phyloP scores from a whole-genome alignment of 2,797 vertebrate genomes.

The Aselliscus stoliczkanus region DNA sequence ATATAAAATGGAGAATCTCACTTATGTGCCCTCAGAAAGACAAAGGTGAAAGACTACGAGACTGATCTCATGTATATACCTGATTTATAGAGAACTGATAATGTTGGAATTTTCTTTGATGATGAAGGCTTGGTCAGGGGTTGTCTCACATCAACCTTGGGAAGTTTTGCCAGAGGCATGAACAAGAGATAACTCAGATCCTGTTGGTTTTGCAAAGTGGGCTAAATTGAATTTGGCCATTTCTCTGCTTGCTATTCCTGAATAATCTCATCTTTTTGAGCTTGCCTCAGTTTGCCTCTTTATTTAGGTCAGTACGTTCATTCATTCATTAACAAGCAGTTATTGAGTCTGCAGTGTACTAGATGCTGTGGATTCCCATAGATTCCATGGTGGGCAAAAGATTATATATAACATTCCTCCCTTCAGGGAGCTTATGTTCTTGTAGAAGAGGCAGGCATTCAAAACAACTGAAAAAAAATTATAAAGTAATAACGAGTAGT shows the following conservation, averaged over 20 bases:
- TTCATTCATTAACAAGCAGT: not conserved
- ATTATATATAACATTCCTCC: not conserved
- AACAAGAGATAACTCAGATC: no score
- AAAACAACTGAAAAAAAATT: not conserved
- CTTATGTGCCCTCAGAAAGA: not conserved
- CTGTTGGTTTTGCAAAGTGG: no score
- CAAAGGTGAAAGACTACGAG: not conserved
- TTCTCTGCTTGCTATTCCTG: not conserved
- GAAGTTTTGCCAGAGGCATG: not conserved
- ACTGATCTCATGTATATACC: not conserved
- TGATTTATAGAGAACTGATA: not conserved
- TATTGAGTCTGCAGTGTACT: not conserved
- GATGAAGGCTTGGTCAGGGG: not conserved
- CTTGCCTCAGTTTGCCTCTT: not conserved
- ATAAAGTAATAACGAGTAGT: not conserved
- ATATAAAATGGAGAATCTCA: not conserved
- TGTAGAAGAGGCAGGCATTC: not conserved
- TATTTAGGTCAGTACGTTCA: not conserved
- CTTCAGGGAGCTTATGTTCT: not conserved
- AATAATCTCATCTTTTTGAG: not conserved
- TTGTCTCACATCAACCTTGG: no score
- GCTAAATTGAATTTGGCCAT: not conserved
- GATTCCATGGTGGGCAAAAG: not conserved
- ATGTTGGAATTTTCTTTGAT: not conserved
- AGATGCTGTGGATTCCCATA: not conserved